Conservation (phyloP, 2,113 vertebrate species). For the Choloepus hoffmanni region DNA sequence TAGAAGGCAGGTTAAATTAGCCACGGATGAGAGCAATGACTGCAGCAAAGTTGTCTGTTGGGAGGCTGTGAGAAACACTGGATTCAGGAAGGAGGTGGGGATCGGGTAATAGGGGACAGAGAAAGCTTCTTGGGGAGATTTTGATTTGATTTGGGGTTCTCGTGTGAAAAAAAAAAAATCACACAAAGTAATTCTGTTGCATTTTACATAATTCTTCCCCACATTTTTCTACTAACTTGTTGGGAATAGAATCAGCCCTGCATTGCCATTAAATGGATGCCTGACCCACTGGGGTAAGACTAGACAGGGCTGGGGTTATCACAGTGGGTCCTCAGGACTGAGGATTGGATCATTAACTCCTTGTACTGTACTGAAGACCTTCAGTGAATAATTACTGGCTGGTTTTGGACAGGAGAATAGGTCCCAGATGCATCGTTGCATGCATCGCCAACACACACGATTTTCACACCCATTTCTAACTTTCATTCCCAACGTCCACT, state of each 20-base stretch:
- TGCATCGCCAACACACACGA: too few relatives aligned
- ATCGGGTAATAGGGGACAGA: too few relatives aligned
- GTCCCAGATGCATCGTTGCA: too few relatives aligned
- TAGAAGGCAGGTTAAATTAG: neutral
- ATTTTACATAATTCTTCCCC: neutral
- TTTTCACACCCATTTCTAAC: neutral
- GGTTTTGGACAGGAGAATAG: neutral
- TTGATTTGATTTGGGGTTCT: neutral
- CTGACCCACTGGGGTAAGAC: fast-evolving
- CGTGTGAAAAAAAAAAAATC: too few relatives aligned
- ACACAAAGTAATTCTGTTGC: neutral
- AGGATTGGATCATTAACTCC: neutral
- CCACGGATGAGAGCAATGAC: neutral
- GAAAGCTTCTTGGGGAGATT: neutral
- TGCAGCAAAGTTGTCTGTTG: neutral
- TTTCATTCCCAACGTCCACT: neutral
- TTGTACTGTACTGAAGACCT: neutral
- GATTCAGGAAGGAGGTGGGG: neutral
- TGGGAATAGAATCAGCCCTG: neutral
- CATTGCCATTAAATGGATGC: fast-evolving
- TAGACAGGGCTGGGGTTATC: too few relatives aligned
- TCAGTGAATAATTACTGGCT: too few relatives aligned
- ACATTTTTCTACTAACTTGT: neutral
- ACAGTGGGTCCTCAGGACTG: too few relatives aligned
- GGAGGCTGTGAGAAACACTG: fast-evolving